phyloP scores from a whole-genome alignment of 1,140 invertebrate species.

The Drosophila guanche region DNA sequence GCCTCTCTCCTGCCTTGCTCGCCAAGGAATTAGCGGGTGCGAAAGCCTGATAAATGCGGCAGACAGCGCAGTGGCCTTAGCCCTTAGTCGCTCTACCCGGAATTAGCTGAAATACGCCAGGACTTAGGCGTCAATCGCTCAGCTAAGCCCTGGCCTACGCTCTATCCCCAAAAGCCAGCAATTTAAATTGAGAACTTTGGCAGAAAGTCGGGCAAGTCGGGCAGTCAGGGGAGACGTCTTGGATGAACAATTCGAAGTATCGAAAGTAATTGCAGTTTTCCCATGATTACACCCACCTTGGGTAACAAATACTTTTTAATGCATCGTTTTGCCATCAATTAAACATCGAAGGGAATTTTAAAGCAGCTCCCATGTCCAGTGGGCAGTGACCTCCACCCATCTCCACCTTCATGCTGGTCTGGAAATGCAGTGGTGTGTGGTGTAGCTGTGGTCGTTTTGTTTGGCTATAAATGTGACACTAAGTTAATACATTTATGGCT shows the following conservation, averaged over 20 bases:
- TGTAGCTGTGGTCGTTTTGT: slow-evolving; percentile 17
- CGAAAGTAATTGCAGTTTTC: too few relatives aligned
- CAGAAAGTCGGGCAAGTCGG: too few relatives aligned
- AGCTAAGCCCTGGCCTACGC: not conserved
- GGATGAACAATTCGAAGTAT: too few relatives aligned
- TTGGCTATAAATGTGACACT: slow-evolving; percentile 78
- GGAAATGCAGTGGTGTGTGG: slow-evolving; percentile 23
- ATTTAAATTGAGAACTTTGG: not conserved
- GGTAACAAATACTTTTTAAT: too few relatives aligned
- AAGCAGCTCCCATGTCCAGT: too few relatives aligned
- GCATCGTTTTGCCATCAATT: too few relatives aligned
- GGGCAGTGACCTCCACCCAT: too few relatives aligned
- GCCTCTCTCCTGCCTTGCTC: not conserved
- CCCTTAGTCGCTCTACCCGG: slow-evolving; percentile 12
- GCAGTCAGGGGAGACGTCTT: too few relatives aligned
- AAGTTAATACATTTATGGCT: slow-evolving; percentile 81
- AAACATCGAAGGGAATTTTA: too few relatives aligned
- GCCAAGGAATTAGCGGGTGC: not conserved
- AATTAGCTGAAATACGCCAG: slow-evolving; percentile 17
- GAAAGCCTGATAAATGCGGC: slow-evolving; percentile 38
- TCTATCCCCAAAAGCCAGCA: not conserved
- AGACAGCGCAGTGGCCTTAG: not conserved
- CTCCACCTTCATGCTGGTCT: too few relatives aligned
- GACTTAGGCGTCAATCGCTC: slow-evolving; percentile 21
- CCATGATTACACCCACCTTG: too few relatives aligned